Evolutionary conservation across 2,113 vertebrate species (phyloP), one percentile per base, ranked within the genome.

Genomic region (Notarius lentiginosus): DNA sequence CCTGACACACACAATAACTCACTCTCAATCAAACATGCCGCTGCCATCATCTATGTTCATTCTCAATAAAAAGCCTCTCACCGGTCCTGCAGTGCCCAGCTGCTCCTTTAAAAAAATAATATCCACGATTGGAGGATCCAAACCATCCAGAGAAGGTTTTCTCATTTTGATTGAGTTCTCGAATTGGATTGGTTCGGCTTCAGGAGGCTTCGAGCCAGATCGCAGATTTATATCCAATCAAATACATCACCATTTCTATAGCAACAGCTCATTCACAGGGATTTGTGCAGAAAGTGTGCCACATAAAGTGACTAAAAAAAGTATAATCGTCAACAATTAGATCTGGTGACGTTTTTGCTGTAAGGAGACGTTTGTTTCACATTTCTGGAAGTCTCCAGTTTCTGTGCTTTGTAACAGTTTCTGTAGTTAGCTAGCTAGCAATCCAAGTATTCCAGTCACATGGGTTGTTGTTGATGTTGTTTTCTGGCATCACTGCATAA

Each of bases 1-100:
- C 89, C 83, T 87, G 90, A 90, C 91, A 92, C 86, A 89, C 88
- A 86, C 86, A 91, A 86, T 92, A 91, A 91, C 92, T 92, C 90
- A 90, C 85, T 89, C 81, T 89, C 85, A 81, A 83, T 90, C 87
- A 87, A 70, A 87, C 27, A 2, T 34, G 47, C 49, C 77, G 49
- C 83, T 82, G 87, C 77, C 86, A 90, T 89, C 92, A 91, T 89
- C 85, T 82, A 58, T 86, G 88, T 85, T 79, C 86, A 84, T 91
- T 89, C 65, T 88, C 89, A 92, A 87, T 89, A 89, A 90, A 88
- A 79, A 73, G 83, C 87, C 90, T 83, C 89, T 89, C 86, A 87
- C 84, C 76, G 34, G 68, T 79, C 58, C 79, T 51, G 63, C 79
- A 86, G 81, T 79, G 66, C 34, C 34, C 79, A 51, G 68, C 80